Evolutionary conservation across 2,888 invertebrate species (phyloP).

Genomic region (Drosophila villosipedis): DNA sequence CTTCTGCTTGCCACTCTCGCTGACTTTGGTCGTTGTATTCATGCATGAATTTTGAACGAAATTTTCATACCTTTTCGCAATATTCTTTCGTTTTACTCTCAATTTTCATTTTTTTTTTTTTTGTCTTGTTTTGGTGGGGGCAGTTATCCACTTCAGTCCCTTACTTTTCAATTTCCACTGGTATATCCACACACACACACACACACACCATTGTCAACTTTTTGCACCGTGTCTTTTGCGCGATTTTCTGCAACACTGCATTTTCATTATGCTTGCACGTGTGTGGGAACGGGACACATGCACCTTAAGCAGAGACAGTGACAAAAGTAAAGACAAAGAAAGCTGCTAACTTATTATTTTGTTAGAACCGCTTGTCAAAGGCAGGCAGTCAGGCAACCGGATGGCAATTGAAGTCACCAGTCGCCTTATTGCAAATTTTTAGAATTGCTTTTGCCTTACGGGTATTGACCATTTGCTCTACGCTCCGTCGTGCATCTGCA

Average conservation of each 20-base stretch:
- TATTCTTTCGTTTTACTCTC: conserved; percentile 59
- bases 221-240: conserved; percentile 65
- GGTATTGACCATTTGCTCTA: conserved; percentile 25
- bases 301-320: conserved; percentile 25
- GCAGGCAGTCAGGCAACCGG: conserved; percentile 39
- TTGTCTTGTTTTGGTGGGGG: conserved; percentile 19
- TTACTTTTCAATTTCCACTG: conserved; percentile 78
- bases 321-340: conserved; percentile 50
- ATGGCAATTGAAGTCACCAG: conserved; percentile 54
- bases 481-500: conserved; percentile 18
- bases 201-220: conserved; percentile 32
- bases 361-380: conserved; percentile 53
- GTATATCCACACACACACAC: conserved; percentile 17
- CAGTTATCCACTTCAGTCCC: conserved; percentile 67
- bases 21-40: conserved; percentile 63
- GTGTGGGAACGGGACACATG: conserved; percentile 36
- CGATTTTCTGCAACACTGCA: conserved; percentile 79
- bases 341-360: conserved; percentile 24
- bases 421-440: conserved; percentile 78
- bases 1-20: conserved; percentile 48
- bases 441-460: conserved; percentile 70
- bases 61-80: conserved; percentile 77
- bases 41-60: conserved; percentile 78
- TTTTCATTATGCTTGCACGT: conserved; percentile 75
- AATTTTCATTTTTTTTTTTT: conserved; percentile 18